Base-by-base conservation (phyloP, 2,797 vertebrate genomes). In the Rhynchonycteris naso region DNA sequence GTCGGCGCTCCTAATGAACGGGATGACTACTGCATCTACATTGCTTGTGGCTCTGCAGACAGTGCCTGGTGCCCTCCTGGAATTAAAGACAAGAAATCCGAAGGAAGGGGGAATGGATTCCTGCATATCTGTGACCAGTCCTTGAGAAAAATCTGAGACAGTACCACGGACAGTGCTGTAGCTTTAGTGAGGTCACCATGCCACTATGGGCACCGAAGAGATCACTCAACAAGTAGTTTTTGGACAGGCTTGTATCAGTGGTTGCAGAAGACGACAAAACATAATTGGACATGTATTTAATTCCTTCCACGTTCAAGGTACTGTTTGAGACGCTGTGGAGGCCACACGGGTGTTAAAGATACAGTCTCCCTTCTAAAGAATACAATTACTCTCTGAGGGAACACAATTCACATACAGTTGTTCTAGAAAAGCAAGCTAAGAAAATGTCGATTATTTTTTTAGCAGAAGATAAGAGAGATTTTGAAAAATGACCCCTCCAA, bases 391-490 rank as follows among this genome's bases (percentile, higher is more conserved):
- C 30, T 56, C 66, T 43, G 4, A 83, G 26, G 18, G 26, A 28
- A 83, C 30, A 84, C 28, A 71, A 65, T 15, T 74, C 66, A 61
- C 10, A 61, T 50, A 59, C 74, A 71, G 38, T 13, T 82, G 35
- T 58, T 38, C 47, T 72, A 85, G 7, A 78, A 90, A 90, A 72
- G 15, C 33, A 52, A 82, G 30, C 47, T 38, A 75, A 79, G 50
- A 82, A 89, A 43, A 47, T 81, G 24, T 54, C 22, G 59, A 4
- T 12, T 12, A 13, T 47, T 81, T 91, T 78, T 54, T 79, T 3
- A 83, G 28, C 50, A 74, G 24, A 58, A 83, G 18, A 18, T 65
- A 92, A 92, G 15, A 91, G 28, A 90, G 85, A 58, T 83, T 88
- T 7, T 85, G 38, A 88, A 90, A 92, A 75, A 72, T 87, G 69